Conservation (phyloP, 2,888 invertebrate species). For the Rhamphomyia laevipes region DNA sequence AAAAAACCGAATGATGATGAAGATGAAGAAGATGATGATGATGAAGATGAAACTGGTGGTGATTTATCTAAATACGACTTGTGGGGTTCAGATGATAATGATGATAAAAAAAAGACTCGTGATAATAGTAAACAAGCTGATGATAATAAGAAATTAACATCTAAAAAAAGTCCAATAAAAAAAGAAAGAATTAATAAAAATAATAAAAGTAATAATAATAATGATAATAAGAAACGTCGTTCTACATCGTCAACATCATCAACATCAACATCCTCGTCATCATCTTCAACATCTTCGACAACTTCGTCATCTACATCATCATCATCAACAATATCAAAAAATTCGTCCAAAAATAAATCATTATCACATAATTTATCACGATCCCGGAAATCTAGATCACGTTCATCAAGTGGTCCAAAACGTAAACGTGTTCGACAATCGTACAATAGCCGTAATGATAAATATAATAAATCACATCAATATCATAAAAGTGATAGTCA, state of each 20-base stretch:
- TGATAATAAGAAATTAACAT: slow-evolving; percentile 1
- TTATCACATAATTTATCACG: background rate
- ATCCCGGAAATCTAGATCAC: background rate
- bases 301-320: slow-evolving; percentile 26
- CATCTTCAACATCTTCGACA: slow-evolving; percentile 15
- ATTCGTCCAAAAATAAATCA: slow-evolving; percentile 2
- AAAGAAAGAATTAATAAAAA: background rate
- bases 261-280: slow-evolving; percentile 14
- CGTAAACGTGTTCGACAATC: background rate
- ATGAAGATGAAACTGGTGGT: slow-evolving; percentile 49
- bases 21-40: slow-evolving; percentile 37
- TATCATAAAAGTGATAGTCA: too few relatives aligned
- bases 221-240: slow-evolving; percentile 1
- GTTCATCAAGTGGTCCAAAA: background rate
- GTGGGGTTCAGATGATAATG: slow-evolving; percentile 57
- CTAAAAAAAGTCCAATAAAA: slow-evolving; percentile 4
- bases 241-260: slow-evolving; percentile 14
- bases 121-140: background rate
- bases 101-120: slow-evolving; percentile 15
- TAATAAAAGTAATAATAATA: slow-evolving; percentile 11
- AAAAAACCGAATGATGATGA: slow-evolving; percentile 27
- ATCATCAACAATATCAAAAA: slow-evolving; percentile 21
- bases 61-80: slow-evolving; percentile 71
- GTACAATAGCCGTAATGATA: too few relatives aligned
- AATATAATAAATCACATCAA: too few relatives aligned